phyloP scores from a whole-genome alignment of 2,888 invertebrate species.

The Athrips mouffetella region DNA sequence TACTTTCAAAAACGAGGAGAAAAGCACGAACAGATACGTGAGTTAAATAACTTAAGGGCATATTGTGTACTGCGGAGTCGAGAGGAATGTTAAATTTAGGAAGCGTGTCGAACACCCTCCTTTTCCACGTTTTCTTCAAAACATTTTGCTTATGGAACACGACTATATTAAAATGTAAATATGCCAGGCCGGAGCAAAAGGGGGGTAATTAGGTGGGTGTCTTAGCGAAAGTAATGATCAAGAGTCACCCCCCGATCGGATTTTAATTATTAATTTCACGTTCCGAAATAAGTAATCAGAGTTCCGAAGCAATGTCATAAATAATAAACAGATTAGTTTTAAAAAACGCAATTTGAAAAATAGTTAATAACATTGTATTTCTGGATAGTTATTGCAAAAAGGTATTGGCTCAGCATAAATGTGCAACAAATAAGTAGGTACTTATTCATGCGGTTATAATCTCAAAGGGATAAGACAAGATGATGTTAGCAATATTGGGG shows the following conservation, averaged over 20 bases:
- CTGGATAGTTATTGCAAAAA: too few relatives aligned
- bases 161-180: conserved; percentile 18
- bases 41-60: conserved; percentile 40
- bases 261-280: conserved; percentile 44
- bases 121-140: conserved; percentile 5
- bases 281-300: conserved; percentile 43
- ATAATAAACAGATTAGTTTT: too few relatives aligned
- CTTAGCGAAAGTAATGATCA: conserved; percentile 8
- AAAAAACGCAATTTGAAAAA: too few relatives aligned
- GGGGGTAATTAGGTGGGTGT: conserved; percentile 4
- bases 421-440: too few relatives aligned
- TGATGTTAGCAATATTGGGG: conserved; percentile 13
- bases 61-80: conserved; percentile 38
- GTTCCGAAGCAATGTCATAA: conserved; percentile 42
- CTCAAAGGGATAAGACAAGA: conserved; percentile 20
- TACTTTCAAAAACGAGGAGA: conserved; percentile 22
- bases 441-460: too few relatives aligned
- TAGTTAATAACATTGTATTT: too few relatives aligned
- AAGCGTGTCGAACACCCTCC: conserved; percentile 7
- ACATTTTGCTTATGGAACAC: neutral
- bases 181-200: neutral
- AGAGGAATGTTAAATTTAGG: conserved; percentile 10
- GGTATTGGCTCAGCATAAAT: too few relatives aligned
- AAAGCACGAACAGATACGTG: conserved; percentile 35
- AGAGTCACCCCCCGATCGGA: conserved; percentile 10